Percentiles rank a stretch among this genome's conserved stretches.
phyloP scores from a whole-genome alignment of 2,888 invertebrate species.

The Gastrophysa polygoni region DNA sequence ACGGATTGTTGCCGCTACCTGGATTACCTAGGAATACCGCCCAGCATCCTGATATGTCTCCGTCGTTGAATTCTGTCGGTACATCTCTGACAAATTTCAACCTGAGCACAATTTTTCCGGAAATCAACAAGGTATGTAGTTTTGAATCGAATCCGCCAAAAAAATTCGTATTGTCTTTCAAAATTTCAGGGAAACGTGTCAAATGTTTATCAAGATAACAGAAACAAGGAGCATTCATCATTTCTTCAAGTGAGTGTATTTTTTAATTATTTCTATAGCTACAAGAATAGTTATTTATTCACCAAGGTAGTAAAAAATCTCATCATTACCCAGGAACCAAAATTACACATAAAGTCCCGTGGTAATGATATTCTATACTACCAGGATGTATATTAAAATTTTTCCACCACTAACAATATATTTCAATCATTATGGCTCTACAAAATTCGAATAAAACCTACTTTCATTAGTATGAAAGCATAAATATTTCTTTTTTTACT shows the following conservation, averaged over 20 bases:
- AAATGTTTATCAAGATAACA: conserved; percentile 14
- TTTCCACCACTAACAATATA: too few relatives aligned
- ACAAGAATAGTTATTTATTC: too few relatives aligned
- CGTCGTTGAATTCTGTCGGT: conserved; percentile 53
- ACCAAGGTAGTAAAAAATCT: too few relatives aligned
- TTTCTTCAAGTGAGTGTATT: conserved; percentile 17
- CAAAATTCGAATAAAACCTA: too few relatives aligned
- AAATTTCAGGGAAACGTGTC: conserved; percentile 10
- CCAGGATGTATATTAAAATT: too few relatives aligned
- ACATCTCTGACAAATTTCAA: conserved; percentile 77
- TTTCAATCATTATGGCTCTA: too few relatives aligned
- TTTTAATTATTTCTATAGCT: too few relatives aligned
- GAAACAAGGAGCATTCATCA: conserved; percentile 15
- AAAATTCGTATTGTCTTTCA: not conserved
- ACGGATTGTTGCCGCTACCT: conserved; percentile 46
- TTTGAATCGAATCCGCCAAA: not conserved
- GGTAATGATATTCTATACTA: too few relatives aligned
- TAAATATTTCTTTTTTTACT: too few relatives aligned
- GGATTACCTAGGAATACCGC: conserved; percentile 42
- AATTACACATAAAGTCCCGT: too few relatives aligned
- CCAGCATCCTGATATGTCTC: conserved; percentile 52
- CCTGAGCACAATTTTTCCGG: conserved; percentile 82
- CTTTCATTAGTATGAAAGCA: too few relatives aligned
- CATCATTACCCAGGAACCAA: too few relatives aligned
- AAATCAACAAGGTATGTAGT: conserved; percentile 67